These are phyloP conservation scores for Merops nubicus DNA, from an alignment of 2,113 vertebrate genomes.

Conservation along the genomic window DNA sequence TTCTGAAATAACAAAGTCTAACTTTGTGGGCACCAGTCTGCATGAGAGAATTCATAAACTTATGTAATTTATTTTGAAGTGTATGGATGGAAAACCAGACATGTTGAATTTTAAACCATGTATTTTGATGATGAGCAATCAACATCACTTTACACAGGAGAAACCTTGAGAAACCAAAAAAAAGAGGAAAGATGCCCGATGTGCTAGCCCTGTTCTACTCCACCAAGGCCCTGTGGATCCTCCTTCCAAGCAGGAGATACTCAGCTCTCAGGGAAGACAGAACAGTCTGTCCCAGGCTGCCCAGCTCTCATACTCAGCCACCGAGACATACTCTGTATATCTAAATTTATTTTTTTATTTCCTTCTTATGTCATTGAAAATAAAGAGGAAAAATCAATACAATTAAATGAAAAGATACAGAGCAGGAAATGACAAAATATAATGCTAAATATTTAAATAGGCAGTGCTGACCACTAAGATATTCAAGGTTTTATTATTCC, in stretches of 20 bases:
- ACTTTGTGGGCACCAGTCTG: not conserved
- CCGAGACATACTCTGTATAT: not conserved
- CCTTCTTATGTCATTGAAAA: not conserved
- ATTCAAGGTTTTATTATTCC: slow-evolving; percentile 36
- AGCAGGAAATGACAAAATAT: slow-evolving; percentile 40
- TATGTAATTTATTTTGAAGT: not conserved
- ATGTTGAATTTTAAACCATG: not conserved
- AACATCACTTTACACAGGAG: not conserved
- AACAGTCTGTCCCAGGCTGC: not conserved
- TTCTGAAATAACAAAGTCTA: not conserved
- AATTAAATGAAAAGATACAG: slow-evolving; percentile 9
- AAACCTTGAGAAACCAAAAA: not conserved
- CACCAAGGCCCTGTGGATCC: not conserved
- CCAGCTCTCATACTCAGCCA: not conserved
- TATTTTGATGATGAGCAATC: not conserved
- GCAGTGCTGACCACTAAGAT: not conserved
- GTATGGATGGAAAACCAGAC: not conserved
- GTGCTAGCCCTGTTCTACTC: not conserved
- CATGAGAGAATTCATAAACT: not conserved
- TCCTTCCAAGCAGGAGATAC: not conserved
- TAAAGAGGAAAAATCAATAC: slow-evolving; percentile 43
- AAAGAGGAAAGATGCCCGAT: not conserved
- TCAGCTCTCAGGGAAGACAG: not conserved
- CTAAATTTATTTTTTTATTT: not conserved
- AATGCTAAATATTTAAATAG: slow-evolving; percentile 62